Evolutionary conservation across 2,888 invertebrate genomes (phyloP).

Genomic region (Drosophila quasianomalipes): DNA sequence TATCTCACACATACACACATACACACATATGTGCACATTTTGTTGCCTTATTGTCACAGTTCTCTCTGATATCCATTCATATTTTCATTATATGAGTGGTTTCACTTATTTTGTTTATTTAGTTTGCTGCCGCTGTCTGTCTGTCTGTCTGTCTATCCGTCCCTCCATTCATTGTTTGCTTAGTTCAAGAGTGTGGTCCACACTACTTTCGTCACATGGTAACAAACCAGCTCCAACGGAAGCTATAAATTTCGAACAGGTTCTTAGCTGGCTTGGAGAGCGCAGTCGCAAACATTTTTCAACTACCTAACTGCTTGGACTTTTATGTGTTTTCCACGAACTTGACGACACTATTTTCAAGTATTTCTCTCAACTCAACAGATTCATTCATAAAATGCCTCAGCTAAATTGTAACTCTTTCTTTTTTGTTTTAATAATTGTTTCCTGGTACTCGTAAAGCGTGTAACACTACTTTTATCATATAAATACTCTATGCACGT

Average conservation of each 20-base stretch:
- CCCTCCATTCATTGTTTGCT: conserved; percentile 35
- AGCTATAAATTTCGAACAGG: conserved; percentile 72
- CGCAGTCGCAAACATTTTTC: conserved; percentile 44
- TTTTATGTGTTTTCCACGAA: conserved; percentile 62
- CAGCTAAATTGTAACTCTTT: conserved; percentile 66
- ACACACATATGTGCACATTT: conserved; percentile 51
- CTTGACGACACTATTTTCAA: conserved; percentile 25
- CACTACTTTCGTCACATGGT: conserved; percentile 26
- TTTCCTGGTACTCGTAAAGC: conserved; percentile 64
- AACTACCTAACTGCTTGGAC: conserved; percentile 34
- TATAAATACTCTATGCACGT: conserved; percentile 60
- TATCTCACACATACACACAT: conserved; percentile 39
- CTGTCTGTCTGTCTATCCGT: not conserved
- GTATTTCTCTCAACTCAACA: conserved; percentile 15
- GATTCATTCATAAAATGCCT: conserved; percentile 66
- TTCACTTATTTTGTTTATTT: conserved; percentile 64
- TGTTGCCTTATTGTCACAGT: conserved; percentile 49
- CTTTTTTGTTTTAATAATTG: conserved; percentile 49
- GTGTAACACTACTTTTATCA: conserved; percentile 59
- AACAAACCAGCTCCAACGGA: conserved; percentile 57
- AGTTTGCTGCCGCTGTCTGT: conserved; percentile 25
- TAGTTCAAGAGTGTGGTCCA: conserved; percentile 53
- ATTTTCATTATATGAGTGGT: conserved; percentile 62
- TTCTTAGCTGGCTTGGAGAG: conserved; percentile 43
- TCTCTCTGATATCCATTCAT: conserved; percentile 42